Percentiles rank a stretch among this genome's conserved stretches.
phyloP scores from a whole-genome alignment of 2,888 invertebrate genomes.

The Miltochrista miniata region DNA sequence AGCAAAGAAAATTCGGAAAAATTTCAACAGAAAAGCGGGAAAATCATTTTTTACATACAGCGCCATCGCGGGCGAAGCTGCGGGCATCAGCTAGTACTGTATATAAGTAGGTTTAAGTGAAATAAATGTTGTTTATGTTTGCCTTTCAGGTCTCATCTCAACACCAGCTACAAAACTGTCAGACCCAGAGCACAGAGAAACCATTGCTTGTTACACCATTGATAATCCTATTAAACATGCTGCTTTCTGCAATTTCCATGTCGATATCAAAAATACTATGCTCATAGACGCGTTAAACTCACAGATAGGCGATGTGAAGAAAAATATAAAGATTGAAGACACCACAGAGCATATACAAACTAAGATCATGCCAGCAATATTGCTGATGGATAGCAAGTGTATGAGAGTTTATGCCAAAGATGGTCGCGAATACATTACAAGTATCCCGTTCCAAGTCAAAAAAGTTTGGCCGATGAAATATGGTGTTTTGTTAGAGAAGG shows the following conservation, averaged over 20 bases:
- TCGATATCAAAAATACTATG: constrained; percentile 81
- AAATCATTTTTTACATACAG: too few species aligned
- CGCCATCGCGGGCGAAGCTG: too few species aligned
- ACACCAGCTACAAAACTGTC: constrained; percentile 76
- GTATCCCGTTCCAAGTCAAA: constrained; percentile 91
- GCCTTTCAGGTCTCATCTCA: constrained; percentile 72
- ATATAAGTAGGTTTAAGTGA: too few species aligned
- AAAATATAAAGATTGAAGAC: constrained; percentile 75
- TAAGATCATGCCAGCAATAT: constrained; percentile 86
- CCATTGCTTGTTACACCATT: constrained; percentile 90
- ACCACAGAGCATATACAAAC: constrained; percentile 78
- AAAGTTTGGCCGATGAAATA: constrained; percentile 93
- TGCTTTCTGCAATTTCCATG: constrained; percentile 86
- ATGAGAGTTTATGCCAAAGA: constrained; percentile 90
- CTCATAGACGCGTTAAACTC: constrained; percentile 78
- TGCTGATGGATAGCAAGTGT: constrained; percentile 89
- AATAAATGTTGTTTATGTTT: too few species aligned
- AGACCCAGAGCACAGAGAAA: constrained; percentile 79
- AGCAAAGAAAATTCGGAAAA: too few species aligned
- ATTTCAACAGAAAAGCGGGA: too few species aligned
- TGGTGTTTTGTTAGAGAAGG: constrained; percentile 93
- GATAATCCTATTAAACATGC: constrained; percentile 93
- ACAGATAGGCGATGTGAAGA: constrained; percentile 75
- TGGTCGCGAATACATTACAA: constrained; percentile 92
- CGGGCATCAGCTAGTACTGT: too few species aligned